A percentile compares a stretch with the other conserved stretches of the same genome.
These are phyloP conservation scores for Sebastes trivittatus DNA, from an alignment of 2,797 vertebrate genomes.

Conservation along the genomic window DNA sequence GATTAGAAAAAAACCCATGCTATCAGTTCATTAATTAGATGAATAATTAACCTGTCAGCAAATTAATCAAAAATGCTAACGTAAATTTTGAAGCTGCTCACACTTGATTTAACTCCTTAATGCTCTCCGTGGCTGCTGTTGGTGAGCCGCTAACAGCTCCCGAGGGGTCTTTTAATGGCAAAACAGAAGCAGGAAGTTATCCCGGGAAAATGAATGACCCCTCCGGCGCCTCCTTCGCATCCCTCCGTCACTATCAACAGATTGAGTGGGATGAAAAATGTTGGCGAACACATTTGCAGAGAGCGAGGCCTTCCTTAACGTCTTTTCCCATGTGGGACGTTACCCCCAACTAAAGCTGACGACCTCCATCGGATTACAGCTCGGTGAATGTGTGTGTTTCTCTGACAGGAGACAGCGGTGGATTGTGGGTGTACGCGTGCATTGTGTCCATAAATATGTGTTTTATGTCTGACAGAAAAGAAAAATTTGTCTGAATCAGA, in stretches of 20 bases:
- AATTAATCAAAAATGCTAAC: conserved; percentile 69
- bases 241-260: conserved; percentile 18
- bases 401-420: background rate
- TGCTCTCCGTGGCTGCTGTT: background rate
- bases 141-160: background rate
- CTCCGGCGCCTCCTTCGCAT: background rate
- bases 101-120: conserved; percentile 40
- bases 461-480: background rate
- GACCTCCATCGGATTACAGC: conserved; percentile 12
- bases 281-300: conserved; percentile 6
- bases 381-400: background rate
- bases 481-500: background rate
- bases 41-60: conserved; percentile 72
- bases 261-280: conserved; percentile 15
- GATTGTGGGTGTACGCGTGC: background rate
- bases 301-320: background rate
- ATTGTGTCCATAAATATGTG: background rate
- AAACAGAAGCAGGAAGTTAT: conserved; percentile 20
- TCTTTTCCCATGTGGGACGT: conserved; percentile 29
- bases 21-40: conserved; percentile 71
- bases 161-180: background rate
- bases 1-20: conserved; percentile 24
- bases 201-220: conserved; percentile 5
- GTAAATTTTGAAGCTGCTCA: conserved; percentile 41
- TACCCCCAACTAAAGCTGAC: conserved; percentile 3